Base-by-base conservation (phyloP, 92 coral and sea anemone species). In the Diadumene lineata region DNA sequence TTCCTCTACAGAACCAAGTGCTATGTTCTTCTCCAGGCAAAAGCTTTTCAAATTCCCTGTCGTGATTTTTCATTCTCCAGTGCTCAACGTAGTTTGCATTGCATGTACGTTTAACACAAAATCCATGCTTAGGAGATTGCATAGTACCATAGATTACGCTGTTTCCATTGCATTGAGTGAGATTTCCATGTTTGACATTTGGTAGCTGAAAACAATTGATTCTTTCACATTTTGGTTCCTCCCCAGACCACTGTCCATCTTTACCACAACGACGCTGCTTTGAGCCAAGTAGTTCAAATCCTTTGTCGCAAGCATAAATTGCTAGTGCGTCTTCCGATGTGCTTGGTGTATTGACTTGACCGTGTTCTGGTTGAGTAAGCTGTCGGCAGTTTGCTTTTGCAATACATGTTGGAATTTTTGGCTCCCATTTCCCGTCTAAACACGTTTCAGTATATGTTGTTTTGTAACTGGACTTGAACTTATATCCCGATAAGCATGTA, bases 291-390 rank as follows among this genome's bases (percentile, higher is more conserved):
- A 78, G 57, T 44, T 25, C 10, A 34, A 68, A 78, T 6, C 82
- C 82, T 53, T 55, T 67, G 50, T 68, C 28, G 50, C 82, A 78
- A 18, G 58, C 60, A 68, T 32, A 68, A 30, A 24, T 29, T 29
- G 82, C 82, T 33, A 67, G 32, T 18, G 82, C 67, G 16, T 75
- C 82, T 16, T 78, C 75, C 9, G 18, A 19, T 33, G 15, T 64
- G 7, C 75, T 68, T 21, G 55, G 56, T 18, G 16, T 23, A 2
- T 68, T 67, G 34, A 78, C 56, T 7, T 53, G 30, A 29, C 82
- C 82, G 16, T 78, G 67, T 21, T 11, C 11, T 3, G 75, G 82
- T 0, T 56, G 26, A 0, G 31, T 7, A 26, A 50, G 62, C 1
- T 0, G 43, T 53, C 73, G 81, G 23, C 73, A 76, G 19, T 26